These are phyloP conservation scores for Hedychridium roseum DNA, from an alignment of 2,888 invertebrate species.

Conservation along the genomic window DNA sequence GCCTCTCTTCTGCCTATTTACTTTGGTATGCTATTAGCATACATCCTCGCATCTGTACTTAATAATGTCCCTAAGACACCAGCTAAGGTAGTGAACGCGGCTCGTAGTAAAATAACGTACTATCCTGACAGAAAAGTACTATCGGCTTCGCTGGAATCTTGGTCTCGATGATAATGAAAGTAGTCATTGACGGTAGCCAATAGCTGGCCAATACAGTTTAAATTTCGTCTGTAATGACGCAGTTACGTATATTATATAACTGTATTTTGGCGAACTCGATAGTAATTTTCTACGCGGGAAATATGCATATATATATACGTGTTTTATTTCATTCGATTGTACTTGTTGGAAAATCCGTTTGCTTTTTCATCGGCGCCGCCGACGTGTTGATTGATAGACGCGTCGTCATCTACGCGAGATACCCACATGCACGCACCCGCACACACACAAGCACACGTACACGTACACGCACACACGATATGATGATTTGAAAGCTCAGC, in stretches of 20 bases:
- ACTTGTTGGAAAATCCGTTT: slow-evolving; percentile 33
- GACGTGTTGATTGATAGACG: not conserved
- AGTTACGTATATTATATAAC: too few species aligned
- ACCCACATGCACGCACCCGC: not conserved
- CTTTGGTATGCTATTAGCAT: slow-evolving; percentile 8
- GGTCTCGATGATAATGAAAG: too few species aligned
- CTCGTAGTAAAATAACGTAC: slow-evolving; percentile 44
- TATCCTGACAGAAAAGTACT: too few species aligned
- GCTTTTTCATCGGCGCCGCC: slow-evolving; percentile 2
- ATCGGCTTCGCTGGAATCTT: too few species aligned
- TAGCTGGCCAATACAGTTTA: too few species aligned
- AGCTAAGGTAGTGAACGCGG: slow-evolving; percentile 41
- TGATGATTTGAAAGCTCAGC: slow-evolving; percentile 47
- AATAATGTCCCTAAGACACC: not conserved
- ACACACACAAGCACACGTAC: slow-evolving; percentile 28
- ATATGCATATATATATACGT: not conserved
- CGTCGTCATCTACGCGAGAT: not conserved
- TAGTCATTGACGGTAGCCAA: too few species aligned
- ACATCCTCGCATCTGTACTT: not conserved
- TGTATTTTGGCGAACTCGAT: too few species aligned
- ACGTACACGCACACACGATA: slow-evolving; percentile 46
- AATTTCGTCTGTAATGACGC: too few species aligned
- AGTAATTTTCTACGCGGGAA: too few species aligned
- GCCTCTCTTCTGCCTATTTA: slow-evolving; percentile 19
- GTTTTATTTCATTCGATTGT: slow-evolving; percentile 36